A percentile compares a stretch with the other conserved stretches of the same genome.
Conservation (phyloP, 2,113 vertebrate genomes). For the Motacilla tschutschensis region DNA sequence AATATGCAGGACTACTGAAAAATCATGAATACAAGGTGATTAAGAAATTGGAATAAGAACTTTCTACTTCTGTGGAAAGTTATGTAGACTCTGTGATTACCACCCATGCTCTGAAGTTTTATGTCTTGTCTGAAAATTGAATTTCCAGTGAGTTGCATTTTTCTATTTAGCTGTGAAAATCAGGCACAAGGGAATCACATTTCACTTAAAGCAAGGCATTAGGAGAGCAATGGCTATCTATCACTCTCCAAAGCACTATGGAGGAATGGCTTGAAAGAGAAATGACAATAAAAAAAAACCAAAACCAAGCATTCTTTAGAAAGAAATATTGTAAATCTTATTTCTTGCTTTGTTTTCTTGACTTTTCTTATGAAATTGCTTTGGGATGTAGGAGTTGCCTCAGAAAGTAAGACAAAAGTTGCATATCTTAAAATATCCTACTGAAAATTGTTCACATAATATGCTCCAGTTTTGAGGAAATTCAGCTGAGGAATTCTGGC, state of each 20-base stretch:
- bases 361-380: neutral
- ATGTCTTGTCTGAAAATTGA: constrained; percentile 6
- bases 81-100: neutral
- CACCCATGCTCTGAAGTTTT: neutral
- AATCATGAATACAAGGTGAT: neutral
- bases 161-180: constrained; percentile 36
- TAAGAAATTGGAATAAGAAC: neutral
- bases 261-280: neutral
- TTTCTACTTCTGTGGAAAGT: neutral
- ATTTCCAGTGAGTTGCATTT: constrained; percentile 20
- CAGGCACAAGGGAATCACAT: constrained; percentile 8
- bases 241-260: neutral
- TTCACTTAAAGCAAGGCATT: constrained; percentile 12
- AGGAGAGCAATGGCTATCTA: neutral
- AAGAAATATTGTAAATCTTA: neutral
- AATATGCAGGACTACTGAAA: neutral
- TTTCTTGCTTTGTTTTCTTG: neutral
- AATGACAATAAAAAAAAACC: neutral
- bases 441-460: neutral
- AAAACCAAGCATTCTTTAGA: neutral
- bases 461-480: neutral
- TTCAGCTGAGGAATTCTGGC: neutral
- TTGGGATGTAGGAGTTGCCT: neutral
- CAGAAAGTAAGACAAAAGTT: neutral
- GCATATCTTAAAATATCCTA: neutral